A percentile compares a stretch with the other conserved stretches of the same genome.
These are phyloP conservation scores for Microhierax caerulescens DNA, from an alignment of 2,797 vertebrate species.

Conservation along the genomic window DNA sequence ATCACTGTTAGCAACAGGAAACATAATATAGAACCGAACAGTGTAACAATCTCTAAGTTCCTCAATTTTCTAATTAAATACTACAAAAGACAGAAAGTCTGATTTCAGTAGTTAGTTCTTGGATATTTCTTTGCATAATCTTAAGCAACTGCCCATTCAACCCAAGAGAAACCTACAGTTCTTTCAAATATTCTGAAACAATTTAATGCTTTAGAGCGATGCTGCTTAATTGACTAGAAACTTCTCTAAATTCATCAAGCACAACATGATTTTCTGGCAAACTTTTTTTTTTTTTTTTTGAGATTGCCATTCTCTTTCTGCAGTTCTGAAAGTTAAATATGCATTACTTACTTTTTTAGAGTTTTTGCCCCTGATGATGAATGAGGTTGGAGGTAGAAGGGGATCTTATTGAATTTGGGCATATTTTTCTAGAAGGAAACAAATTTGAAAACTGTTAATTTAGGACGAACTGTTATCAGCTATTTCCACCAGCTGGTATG, in stretches of 20 bases:
- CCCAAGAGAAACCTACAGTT: not conserved
- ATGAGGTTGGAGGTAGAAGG: constrained; percentile 99
- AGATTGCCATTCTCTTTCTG: not conserved
- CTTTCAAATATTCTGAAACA: not conserved
- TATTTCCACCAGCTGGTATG: not conserved
- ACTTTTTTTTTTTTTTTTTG: not conserved
- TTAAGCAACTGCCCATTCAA: not conserved
- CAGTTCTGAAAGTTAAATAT: not conserved
- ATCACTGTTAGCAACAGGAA: not conserved
- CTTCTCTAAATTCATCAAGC: not conserved
- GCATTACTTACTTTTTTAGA: constrained; percentile 91
- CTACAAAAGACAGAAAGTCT: not conserved
- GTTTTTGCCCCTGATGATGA: constrained; percentile 99
- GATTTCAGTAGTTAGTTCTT: not conserved
- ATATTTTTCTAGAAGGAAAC: constrained; percentile 93
- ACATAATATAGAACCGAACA: not conserved
- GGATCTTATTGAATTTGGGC: constrained; percentile 99
- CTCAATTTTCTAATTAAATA: not conserved
- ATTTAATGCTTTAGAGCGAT: not conserved
- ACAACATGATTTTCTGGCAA: not conserved
- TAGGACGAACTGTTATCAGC: not conserved
- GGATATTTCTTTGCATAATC: not conserved
- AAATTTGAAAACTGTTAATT: not conserved
- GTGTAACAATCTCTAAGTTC: not conserved
- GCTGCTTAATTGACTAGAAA: not conserved